Evolutionary conservation across 1,140 invertebrate species (phyloP).

Genomic region (Drosophila nigrodunni): DNA sequence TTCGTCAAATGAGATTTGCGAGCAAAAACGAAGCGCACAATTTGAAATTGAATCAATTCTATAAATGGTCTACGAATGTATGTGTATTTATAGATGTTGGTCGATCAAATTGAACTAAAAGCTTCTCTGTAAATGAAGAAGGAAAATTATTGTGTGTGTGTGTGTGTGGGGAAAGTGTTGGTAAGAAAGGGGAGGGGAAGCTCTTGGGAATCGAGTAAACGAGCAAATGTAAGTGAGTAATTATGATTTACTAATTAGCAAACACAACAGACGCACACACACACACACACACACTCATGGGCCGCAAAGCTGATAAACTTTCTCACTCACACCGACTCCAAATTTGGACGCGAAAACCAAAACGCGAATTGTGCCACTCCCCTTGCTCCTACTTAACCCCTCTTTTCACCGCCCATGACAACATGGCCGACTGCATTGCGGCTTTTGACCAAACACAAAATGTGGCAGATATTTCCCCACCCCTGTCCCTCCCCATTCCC

Average conservation of each 20-base stretch:
- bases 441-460: conserved; percentile 16
- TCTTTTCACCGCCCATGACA: neutral
- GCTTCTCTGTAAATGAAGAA: neutral
- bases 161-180: neutral
- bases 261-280: conserved; percentile 43
- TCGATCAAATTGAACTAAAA: conserved; percentile 17
- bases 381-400: neutral
- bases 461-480: neutral
- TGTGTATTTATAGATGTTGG: neutral
- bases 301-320: too few species aligned
- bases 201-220: conserved; percentile 39
- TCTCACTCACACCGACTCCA: conserved; percentile 28
- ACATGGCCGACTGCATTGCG: conserved; percentile 12
- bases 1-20: neutral
- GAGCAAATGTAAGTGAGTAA: conserved; percentile 78
- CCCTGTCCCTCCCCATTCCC: neutral
- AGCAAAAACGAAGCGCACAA: neutral
- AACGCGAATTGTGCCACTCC: conserved; percentile 19
- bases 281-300: neutral
- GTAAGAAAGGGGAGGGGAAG: neutral
- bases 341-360: conserved; percentile 45
- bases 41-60: neutral
- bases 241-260: conserved; percentile 84
- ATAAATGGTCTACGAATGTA: neutral
- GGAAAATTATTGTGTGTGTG: neutral